Conservation (phyloP, 2,888 invertebrate species). For the Agonopterix subpropinquella region DNA sequence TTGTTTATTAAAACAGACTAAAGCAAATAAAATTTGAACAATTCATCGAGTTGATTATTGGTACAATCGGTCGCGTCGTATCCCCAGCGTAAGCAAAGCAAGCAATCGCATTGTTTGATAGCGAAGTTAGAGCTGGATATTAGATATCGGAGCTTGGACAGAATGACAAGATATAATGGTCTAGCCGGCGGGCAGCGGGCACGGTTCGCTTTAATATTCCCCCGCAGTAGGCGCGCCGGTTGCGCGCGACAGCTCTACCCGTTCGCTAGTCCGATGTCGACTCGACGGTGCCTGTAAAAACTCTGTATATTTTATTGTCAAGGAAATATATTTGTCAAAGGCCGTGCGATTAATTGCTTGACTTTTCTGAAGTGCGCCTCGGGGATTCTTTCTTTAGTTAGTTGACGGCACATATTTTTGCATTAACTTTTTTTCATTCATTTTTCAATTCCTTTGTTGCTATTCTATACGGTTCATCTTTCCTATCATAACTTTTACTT, state of each 20-base stretch:
- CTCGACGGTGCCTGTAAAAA: conserved; percentile 54
- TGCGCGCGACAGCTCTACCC: conserved; percentile 64
- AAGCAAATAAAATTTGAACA: no score
- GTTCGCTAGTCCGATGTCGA: conserved; percentile 42
- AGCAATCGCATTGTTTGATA: no score
- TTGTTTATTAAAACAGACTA: background rate
- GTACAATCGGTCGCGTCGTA: background rate
- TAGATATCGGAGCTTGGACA: conserved; percentile 23
- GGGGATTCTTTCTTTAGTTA: conserved; percentile 30
- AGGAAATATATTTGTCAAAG: conserved; percentile 69
- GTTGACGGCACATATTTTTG: conserved; percentile 18
- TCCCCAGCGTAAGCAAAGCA: background rate
- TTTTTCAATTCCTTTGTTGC: background rate
- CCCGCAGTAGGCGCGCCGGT: conserved; percentile 57
- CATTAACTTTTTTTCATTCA: conserved; percentile 11
- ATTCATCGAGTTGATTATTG: background rate
- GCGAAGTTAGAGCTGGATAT: conserved; percentile 5
- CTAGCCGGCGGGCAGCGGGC: conserved; percentile 23
- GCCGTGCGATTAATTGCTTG: conserved; percentile 58
- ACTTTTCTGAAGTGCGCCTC: conserved; percentile 44
- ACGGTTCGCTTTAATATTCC: conserved; percentile 65
- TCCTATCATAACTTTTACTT: no score
- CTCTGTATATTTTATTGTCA: conserved; percentile 65
- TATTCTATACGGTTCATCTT: no score
- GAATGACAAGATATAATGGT: conserved; percentile 52